Conservation (phyloP, 2,113 vertebrate genomes). For the Genyomyrus donnyi region DNA sequence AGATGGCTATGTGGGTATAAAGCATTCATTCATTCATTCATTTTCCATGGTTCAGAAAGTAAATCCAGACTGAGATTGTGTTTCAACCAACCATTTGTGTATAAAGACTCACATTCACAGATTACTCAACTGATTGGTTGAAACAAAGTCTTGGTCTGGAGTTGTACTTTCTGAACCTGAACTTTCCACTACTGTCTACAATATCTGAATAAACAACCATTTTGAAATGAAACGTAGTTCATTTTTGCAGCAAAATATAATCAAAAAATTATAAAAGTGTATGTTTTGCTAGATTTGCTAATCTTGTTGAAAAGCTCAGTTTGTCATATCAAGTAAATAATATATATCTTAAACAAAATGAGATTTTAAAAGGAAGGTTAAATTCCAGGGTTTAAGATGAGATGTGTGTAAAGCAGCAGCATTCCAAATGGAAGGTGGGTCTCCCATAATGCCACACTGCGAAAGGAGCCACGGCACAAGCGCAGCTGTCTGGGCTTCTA, state of each 20-base stretch:
- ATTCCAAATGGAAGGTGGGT: neutral
- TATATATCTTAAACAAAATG: neutral
- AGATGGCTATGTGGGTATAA: neutral
- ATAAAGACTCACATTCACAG: neutral
- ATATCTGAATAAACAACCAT: neutral
- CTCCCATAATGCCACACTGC: neutral
- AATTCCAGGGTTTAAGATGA: neutral
- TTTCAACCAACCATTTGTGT: neutral
- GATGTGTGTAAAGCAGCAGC: neutral
- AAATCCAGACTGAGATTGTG: neutral
- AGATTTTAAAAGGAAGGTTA: neutral
- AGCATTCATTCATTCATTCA: neutral
- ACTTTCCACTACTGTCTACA: neutral
- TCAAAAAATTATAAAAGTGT: neutral
- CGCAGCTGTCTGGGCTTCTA: neutral
- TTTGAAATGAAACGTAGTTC: neutral
- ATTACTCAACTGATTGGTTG: neutral
- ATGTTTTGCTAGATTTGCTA: neutral
- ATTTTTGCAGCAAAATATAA: neutral
- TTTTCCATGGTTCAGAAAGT: neutral
- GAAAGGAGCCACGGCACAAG: neutral
- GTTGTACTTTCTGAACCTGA: neutral
- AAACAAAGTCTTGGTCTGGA: neutral
- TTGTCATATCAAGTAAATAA: neutral
- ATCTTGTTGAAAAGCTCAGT: neutral